Base-by-base conservation (phyloP, 2,113 vertebrate genomes). In the Tragelaphus imberbis region DNA sequence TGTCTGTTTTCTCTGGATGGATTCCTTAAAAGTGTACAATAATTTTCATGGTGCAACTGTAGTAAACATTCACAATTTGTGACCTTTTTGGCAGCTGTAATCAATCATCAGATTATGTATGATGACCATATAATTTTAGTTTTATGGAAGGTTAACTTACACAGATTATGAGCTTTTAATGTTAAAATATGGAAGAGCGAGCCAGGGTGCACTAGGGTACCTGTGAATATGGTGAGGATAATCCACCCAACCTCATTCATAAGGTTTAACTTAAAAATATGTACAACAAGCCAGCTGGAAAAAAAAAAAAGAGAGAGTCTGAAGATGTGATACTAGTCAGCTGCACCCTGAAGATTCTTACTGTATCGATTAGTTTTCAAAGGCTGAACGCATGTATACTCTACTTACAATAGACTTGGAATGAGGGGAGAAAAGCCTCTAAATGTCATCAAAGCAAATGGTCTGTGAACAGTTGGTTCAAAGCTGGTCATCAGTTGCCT, bases 371-470 rank as follows among this genome's bases (percentile, higher is more conserved):
- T 98, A 98, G 98, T 98, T 99, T 99, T 98, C 98, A 98, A 98
- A 98, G 97, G 97, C 97, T 91, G 75, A 86, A 86, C 10, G 98
- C 97, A 98, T 98, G 98, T 99, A 97, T 98, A 98, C 98, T 98
- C 95, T 96, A 97, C 95, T 98, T 98, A 98, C 98, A 97, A 98
- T 95, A 98, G 98, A 97, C 97, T 97, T 98, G 88, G 97, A 98
- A 98, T 96, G 96, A 96, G 51, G 47, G 40, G 56, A 92, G 63
- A 98, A 98, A 90, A 95, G 56, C 98, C 98, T 98, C 98, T 98
- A 98, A 99, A 99, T 99, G 99, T 99, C 99, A 99, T 99, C 99
- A 99, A 98, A 99, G 99, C 99, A 99, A 99, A 99, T 99, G 99
- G 99, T 98, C 99, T 99, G 99, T 99, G 99, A 99, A 99, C 98